A percentile compares a stretch with the other conserved stretches of the same genome.
Conservation (phyloP, 1,140 invertebrate species). For the Scaptomyza hsui region DNA sequence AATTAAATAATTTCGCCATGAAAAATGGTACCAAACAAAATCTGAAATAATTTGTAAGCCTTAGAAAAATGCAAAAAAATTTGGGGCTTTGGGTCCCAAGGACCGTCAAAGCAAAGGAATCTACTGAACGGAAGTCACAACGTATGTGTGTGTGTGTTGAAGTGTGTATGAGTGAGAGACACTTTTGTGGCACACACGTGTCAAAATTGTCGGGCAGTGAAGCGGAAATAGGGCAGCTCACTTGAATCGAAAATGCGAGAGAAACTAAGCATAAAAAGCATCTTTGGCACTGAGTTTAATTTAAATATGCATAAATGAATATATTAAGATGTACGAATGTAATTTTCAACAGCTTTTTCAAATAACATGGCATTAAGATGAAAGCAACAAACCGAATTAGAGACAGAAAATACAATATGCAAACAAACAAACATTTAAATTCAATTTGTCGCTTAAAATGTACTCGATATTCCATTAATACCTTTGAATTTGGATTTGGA, state of each 20-base stretch:
- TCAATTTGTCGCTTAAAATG: constrained; percentile 11
- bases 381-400: neutral
- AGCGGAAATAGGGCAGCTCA: constrained; percentile 13
- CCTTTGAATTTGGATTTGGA: neutral
- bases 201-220: constrained; percentile 13
- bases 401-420: neutral
- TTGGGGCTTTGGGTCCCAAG: neutral
- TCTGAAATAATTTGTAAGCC: constrained; percentile 26
- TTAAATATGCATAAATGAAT: constrained; percentile 44
- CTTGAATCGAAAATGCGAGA: constrained; percentile 30
- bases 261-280: constrained; percentile 3
- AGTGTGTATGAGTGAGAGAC: constrained; percentile 7
- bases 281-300: constrained; percentile 30
- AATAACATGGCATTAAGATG: constrained; percentile 48
- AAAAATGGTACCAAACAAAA: constrained; percentile 54
- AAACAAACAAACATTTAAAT: constrained; percentile 23
- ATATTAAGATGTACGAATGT: constrained; percentile 31
- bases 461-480: neutral
- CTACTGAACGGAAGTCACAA: neutral
- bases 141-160: neutral
- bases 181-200: constrained; percentile 17
- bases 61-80: constrained; percentile 5
- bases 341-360: constrained; percentile 44
- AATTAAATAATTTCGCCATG: constrained; percentile 74
- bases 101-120: constrained; percentile 10